These are phyloP conservation scores for Drosophila repletoides DNA, from an alignment of 1,140 invertebrate species.

Conservation along the genomic window DNA sequence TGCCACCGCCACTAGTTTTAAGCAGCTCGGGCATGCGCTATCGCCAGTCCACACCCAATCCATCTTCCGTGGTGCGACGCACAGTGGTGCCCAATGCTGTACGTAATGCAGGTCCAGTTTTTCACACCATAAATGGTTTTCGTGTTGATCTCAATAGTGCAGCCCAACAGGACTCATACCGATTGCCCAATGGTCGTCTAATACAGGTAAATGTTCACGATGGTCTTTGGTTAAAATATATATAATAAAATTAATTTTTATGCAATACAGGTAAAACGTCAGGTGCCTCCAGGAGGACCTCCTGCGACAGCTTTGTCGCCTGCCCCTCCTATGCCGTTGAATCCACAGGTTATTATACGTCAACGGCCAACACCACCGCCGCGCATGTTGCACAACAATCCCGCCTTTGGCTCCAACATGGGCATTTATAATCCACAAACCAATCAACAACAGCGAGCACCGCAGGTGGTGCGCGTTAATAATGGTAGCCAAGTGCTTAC, in stretches of 20 bases:
- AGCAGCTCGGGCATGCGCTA: constrained; percentile 69
- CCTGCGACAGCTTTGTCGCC: constrained; percentile 10
- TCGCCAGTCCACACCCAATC: constrained; percentile 32
- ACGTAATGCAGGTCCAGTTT: constrained; percentile 60
- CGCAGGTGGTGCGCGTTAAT: constrained; percentile 52
- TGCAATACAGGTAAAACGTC: constrained; percentile 71
- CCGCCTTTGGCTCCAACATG: constrained; percentile 50
- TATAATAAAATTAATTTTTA: too few relatives aligned
- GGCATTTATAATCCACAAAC: constrained; percentile 65
- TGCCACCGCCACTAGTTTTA: constrained; percentile 71
- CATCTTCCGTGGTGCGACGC: constrained; percentile 35
- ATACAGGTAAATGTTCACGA: constrained; percentile 67
- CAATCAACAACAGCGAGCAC: constrained; percentile 51
- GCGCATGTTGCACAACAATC: constrained; percentile 18
- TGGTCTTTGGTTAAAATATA: too few relatives aligned
- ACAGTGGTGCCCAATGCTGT: constrained; percentile 54
- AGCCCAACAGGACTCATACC: constrained; percentile 77
- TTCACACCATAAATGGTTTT: constrained; percentile 79
- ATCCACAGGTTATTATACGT: constrained; percentile 43
- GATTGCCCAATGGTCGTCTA: constrained; percentile 77
- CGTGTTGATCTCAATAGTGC: constrained; percentile 81
- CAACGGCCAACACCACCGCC: constrained; percentile 14
- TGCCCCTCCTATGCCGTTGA: constrained; percentile 11
- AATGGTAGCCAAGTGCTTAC: constrained; percentile 28
- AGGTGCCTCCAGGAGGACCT: constrained; percentile 40